Conservation (phyloP, 2,113 vertebrate genomes). For the Heliornis fulica region DNA sequence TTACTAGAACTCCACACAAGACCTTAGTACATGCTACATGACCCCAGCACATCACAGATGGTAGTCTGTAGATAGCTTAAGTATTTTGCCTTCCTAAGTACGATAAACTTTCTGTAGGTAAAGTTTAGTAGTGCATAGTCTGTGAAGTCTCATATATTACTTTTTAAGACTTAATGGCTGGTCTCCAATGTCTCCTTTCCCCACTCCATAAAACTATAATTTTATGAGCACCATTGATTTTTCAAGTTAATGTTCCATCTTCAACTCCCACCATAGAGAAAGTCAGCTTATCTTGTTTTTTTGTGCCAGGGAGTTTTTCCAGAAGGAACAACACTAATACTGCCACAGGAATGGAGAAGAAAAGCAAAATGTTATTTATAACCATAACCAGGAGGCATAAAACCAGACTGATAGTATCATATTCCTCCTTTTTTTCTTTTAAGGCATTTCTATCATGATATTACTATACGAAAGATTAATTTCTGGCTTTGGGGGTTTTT, state of each 20-base stretch:
- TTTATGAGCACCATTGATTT: slow-evolving; percentile 5
- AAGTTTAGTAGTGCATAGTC: background rate
- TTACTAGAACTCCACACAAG: background rate
- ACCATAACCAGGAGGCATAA: background rate
- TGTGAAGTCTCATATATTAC: background rate
- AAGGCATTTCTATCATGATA: background rate
- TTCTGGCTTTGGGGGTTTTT: background rate
- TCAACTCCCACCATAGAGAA: background rate
- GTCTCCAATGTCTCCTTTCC: background rate
- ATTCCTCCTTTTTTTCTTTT: background rate
- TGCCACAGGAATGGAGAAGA: background rate
- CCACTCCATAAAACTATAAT: background rate
- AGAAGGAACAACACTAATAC: background rate
- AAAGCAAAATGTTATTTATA: background rate
- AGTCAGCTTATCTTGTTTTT: background rate
- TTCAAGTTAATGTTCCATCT: background rate
- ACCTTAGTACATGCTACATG: background rate
- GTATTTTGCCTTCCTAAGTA: background rate
- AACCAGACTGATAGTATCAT: background rate
- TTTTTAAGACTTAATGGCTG: background rate
- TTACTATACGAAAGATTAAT: slow-evolving; percentile 10
- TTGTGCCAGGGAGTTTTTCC: background rate
- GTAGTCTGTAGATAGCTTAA: background rate
- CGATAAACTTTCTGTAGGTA: background rate
- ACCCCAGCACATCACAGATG: background rate